Base-by-base conservation (phyloP, 1,140 invertebrate species). In the Procambarus clarkii region DNA sequence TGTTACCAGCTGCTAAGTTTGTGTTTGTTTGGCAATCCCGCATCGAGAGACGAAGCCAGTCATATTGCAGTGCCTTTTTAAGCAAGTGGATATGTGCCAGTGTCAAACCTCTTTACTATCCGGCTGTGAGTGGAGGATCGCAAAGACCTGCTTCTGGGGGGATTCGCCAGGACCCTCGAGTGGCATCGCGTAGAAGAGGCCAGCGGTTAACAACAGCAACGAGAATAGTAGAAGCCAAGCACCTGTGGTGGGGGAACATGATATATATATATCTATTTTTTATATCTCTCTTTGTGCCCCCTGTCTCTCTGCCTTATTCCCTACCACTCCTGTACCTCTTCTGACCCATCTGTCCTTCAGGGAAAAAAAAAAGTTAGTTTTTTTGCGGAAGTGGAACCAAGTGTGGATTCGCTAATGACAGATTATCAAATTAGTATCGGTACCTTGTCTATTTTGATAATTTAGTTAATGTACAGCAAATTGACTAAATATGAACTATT, bases 141-240 rank as follows among this genome's bases (percentile, higher is more conserved):
- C n/a, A 13, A 9, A n/a, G 11, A 45, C 81, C 81, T 77, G 34
- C 34, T 60, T 50, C 58, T 77, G 15, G 11, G 8, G 48, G 76
- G 85, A 87, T 87, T 87, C 85, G 85, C 54, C 84, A 15, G 44
- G 85, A 69, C 85, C 85, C 85, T 76, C 85, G 85, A 7, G 15
- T 48, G 85, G 74, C 54, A 21, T 9, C 85, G 85, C 85, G 85
- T 5, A 45, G 85, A 34, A 44, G 85, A 78, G 54, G 54, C 71
- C 76, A 79, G 77, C 85, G 85, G 34, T 78, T 87, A 64, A 83
- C 85, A 77, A 24, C 80, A 87, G 74, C 85, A 77, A 50, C 85
- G 74, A 87, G 71, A 77, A n/a, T 87, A 87, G 85, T 77, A 87
- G 85, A 87, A 77, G 76, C 34, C 85, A 76, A 76, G 74, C 50